Evolutionary conservation across 2,113 vertebrate genomes (phyloP).

Genomic region (Percina caprodes): DNA sequence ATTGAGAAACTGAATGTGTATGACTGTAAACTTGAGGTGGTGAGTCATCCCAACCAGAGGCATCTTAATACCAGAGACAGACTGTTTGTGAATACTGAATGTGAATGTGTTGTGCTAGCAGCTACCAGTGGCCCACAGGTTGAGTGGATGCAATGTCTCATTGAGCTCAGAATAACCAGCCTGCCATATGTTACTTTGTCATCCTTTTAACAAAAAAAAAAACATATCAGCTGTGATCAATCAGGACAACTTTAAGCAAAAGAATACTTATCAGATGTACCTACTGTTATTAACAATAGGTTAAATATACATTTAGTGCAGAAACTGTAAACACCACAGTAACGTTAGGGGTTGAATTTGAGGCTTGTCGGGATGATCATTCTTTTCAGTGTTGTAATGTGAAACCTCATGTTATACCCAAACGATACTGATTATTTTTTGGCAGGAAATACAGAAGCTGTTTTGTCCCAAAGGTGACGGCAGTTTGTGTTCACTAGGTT

Average conservation of each 20-base stretch:
- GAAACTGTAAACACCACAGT: neutral
- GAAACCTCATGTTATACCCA: neutral
- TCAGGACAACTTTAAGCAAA: constrained; percentile 12
- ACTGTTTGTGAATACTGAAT: constrained; percentile 23
- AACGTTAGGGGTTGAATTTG: constrained; percentile 18
- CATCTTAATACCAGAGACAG: neutral
- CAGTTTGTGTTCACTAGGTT: neutral
- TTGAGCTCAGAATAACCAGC: constrained; percentile 31
- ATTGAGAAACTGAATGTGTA: neutral
- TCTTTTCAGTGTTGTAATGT: constrained; percentile 6
- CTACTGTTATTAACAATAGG: neutral
- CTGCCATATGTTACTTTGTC: constrained; percentile 33
- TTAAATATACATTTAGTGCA: neutral
- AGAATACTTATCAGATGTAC: neutral
- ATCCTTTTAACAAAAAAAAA: constrained; percentile 7
- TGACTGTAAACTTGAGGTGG: neutral
- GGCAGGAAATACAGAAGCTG: neutral
- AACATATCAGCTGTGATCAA: constrained; percentile 19
- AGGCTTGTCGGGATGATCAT: constrained; percentile 3
- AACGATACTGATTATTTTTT: constrained; percentile 1
- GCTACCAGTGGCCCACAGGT: constrained; percentile 14
- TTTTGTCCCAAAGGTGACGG: neutral
- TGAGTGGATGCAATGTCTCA: constrained; percentile 35
- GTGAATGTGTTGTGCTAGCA: constrained; percentile 19
- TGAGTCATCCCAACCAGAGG: constrained; percentile 8